A percentile compares a stretch with the other conserved stretches of the same genome.
Conservation (phyloP, 2,888 invertebrate genomes). For the Leucophora obtusa region DNA sequence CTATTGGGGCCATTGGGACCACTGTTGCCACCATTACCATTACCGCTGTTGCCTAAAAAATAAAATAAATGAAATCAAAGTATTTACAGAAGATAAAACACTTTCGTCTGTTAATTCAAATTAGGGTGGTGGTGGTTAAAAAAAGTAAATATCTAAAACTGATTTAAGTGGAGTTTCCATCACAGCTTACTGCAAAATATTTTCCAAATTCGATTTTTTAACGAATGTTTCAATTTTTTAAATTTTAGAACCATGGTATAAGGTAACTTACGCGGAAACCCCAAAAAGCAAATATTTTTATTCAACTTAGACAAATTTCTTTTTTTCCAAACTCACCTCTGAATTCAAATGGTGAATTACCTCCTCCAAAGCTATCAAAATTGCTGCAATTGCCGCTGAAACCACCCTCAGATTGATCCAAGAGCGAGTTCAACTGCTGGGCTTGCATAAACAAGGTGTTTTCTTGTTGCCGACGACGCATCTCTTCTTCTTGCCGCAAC, state of each 20-base stretch:
- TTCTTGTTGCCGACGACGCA: slow-evolving; percentile 91
- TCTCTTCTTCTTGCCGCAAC: slow-evolving; percentile 89
- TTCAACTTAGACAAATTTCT: background rate
- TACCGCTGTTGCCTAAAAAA: slow-evolving; percentile 39
- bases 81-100: background rate
- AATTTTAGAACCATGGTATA: too few species aligned
- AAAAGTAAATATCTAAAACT: background rate
- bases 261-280: background rate
- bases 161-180: background rate
- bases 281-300: background rate
- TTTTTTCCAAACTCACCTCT: slow-evolving; percentile 70
- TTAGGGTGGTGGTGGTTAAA: background rate
- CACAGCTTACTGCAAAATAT: too few species aligned
- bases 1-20: slow-evolving; percentile 67
- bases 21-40: slow-evolving; percentile 64
- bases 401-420: slow-evolving; percentile 84
- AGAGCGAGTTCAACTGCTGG: slow-evolving; percentile 82
- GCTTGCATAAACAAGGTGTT: slow-evolving; percentile 92
- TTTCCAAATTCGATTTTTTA: too few species aligned
- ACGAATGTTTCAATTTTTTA: too few species aligned
- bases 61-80: background rate
- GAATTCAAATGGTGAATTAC: slow-evolving; percentile 74
- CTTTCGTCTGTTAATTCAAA: background rate
- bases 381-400: slow-evolving; percentile 69
- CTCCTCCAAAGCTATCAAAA: slow-evolving; percentile 67